Conservation (phyloP, 2,888 invertebrate genomes). For the Leptogaster cylindrica region DNA sequence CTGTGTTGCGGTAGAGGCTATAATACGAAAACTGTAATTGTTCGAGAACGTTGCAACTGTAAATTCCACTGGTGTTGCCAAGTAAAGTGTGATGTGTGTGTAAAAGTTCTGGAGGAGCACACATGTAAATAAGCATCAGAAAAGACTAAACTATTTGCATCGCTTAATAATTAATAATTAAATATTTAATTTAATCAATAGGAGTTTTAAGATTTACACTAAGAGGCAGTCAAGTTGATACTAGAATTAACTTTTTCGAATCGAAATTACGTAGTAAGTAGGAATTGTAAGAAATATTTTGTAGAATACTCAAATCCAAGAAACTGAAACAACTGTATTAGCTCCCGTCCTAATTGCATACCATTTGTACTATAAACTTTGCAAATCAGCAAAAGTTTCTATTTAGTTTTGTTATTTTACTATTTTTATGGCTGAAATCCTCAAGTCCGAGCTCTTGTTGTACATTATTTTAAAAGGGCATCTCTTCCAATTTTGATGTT, state of each 20-base stretch:
- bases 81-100: slow-evolving; percentile 89
- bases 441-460: slow-evolving; percentile 9
- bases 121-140: slow-evolving; percentile 77
- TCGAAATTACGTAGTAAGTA: slow-evolving; percentile 1
- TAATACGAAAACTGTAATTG: slow-evolving; percentile 80
- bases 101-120: slow-evolving; percentile 76
- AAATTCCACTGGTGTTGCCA: slow-evolving; percentile 97
- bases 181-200: slow-evolving; percentile 9
- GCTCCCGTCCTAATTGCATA: not conserved
- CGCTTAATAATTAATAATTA: slow-evolving; percentile 20
- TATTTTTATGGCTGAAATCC: not conserved
- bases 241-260: slow-evolving; percentile 14
- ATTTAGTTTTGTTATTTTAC: not conserved
- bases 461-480: slow-evolving; percentile 19
- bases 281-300: slow-evolving; percentile 5
- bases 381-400: not conserved
- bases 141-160: slow-evolving; percentile 8
- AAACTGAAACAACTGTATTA: not conserved
- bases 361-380: not conserved
- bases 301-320: slow-evolving; percentile 32
- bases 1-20: slow-evolving; percentile 94
- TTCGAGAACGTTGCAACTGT: slow-evolving; percentile 86
- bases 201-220: slow-evolving; percentile 20
- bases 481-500: slow-evolving; percentile 20
- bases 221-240: slow-evolving; percentile 38